These are phyloP conservation scores for Salvelinus namaycush DNA, from an alignment of 2,113 vertebrate species.

Conservation along the genomic window DNA sequence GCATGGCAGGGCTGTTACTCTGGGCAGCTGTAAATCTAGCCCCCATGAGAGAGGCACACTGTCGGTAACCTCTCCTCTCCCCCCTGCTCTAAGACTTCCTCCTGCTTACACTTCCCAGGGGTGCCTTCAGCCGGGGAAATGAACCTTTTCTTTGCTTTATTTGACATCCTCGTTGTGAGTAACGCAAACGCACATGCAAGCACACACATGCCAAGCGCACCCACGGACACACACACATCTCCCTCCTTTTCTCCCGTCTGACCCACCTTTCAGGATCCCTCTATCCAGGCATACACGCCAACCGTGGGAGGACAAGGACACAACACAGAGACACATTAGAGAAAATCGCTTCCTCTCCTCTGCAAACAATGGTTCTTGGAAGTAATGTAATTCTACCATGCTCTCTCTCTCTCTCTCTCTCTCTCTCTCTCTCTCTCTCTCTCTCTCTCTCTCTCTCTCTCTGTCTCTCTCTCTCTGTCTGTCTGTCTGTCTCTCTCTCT, in stretches of 20 bases:
- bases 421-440: not conserved
- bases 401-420: conserved; percentile 13
- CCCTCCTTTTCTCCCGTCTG: conserved; percentile 32
- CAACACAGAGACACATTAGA: conserved; percentile 69
- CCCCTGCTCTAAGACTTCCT: conserved; percentile 20
- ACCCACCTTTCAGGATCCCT: conserved; percentile 54
- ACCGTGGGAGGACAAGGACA: conserved; percentile 66
- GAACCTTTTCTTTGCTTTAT: conserved; percentile 71
- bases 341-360: conserved; percentile 66
- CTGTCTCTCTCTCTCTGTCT: not conserved
- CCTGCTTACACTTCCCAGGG: conserved; percentile 61
- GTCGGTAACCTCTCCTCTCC: conserved; percentile 59
- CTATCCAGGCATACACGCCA: conserved; percentile 35
- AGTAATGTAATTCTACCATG: conserved; percentile 55
- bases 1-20: conserved; percentile 65
- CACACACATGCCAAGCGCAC: not conserved
- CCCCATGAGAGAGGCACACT: conserved; percentile 48
- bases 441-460: conserved; percentile 6
- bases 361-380: conserved; percentile 58
- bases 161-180: conserved; percentile 64
- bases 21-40: conserved; percentile 71
- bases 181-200: not conserved
- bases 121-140: conserved; percentile 69
- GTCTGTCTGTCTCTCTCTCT: not conserved
- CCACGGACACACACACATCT: conserved; percentile 4